These are phyloP conservation scores for Himalopsyche japonica DNA, from an alignment of 2,888 invertebrate genomes.

Conservation along the genomic window DNA sequence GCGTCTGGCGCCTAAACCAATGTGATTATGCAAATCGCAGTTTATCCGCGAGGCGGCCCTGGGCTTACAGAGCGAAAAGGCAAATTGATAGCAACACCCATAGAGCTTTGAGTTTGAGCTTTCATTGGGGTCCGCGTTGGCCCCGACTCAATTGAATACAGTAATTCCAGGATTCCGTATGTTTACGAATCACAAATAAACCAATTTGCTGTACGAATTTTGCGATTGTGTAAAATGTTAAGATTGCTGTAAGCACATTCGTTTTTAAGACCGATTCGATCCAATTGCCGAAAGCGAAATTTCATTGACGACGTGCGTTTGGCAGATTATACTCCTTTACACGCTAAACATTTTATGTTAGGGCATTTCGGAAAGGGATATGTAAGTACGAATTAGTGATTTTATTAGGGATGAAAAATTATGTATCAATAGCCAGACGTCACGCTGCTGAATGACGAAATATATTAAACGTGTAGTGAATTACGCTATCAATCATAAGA, in stretches of 20 bases:
- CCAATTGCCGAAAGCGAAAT: background rate
- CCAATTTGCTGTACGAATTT: background rate
- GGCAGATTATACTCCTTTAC: background rate
- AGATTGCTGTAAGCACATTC: constrained; percentile 1
- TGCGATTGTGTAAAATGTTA: background rate
- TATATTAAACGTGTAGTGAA: too few relatives aligned
- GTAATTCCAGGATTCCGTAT: background rate
- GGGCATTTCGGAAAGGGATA: background rate
- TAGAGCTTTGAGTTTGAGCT: background rate
- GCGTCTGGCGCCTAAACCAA: constrained; percentile 11
- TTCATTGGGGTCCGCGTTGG: background rate
- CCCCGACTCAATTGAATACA: background rate
- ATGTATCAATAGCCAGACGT: background rate
- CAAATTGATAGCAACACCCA: background rate
- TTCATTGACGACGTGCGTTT: background rate
- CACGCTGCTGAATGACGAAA: background rate
- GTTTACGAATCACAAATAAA: background rate
- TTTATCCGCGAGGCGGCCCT: constrained; percentile 7
- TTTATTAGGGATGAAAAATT: background rate
- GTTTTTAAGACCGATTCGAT: background rate
- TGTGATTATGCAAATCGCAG: constrained; percentile 32
- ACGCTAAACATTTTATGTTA: background rate
- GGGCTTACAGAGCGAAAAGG: background rate
- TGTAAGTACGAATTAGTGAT: background rate
- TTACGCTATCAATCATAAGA: too few relatives aligned